Percentiles rank a stretch among this genome's conserved stretches.
Conservation (phyloP, 2,113 vertebrate species). For the Arothron firmamentum region DNA sequence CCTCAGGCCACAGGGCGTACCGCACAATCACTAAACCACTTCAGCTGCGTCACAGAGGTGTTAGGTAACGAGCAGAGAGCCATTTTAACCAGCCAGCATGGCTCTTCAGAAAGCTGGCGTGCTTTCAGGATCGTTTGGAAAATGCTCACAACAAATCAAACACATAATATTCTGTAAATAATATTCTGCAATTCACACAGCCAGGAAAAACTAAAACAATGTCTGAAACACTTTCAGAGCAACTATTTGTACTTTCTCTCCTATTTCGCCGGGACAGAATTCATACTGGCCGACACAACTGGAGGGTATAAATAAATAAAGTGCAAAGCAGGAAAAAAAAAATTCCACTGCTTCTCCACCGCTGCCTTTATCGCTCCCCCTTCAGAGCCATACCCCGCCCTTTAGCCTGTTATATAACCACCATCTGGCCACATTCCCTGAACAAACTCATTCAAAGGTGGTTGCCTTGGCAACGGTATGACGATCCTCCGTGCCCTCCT, state of each 20-base stretch:
- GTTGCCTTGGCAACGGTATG: slow-evolving; percentile 68
- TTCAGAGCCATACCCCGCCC: slow-evolving; percentile 47
- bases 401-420: slow-evolving; percentile 73
- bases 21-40: slow-evolving; percentile 38
- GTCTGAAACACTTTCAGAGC: background rate
- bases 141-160: slow-evolving; percentile 23
- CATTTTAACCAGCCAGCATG: slow-evolving; percentile 34
- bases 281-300: slow-evolving; percentile 27
- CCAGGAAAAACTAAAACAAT: background rate
- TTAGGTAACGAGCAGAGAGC: slow-evolving; percentile 64
- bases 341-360: slow-evolving; percentile 42
- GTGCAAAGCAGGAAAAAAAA: slow-evolving; percentile 43
- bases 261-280: slow-evolving; percentile 15
- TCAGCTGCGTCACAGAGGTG: slow-evolving; percentile 49
- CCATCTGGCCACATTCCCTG: slow-evolving; percentile 72
- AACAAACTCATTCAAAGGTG: slow-evolving; percentile 72
- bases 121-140: slow-evolving; percentile 30
- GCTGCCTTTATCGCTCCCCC: slow-evolving; percentile 50
- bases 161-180: slow-evolving; percentile 1
- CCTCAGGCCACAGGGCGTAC: slow-evolving; percentile 9
- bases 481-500: slow-evolving; percentile 34
- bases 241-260: slow-evolving; percentile 8
- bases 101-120: slow-evolving; percentile 40
- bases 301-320: slow-evolving; percentile 66
- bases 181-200: slow-evolving; percentile 11